Percentiles rank a stretch among this genome's conserved stretches.
Evolutionary conservation across 2,797 vertebrate species (phyloP).

Genomic region (Epinephelus awoara): DNA sequence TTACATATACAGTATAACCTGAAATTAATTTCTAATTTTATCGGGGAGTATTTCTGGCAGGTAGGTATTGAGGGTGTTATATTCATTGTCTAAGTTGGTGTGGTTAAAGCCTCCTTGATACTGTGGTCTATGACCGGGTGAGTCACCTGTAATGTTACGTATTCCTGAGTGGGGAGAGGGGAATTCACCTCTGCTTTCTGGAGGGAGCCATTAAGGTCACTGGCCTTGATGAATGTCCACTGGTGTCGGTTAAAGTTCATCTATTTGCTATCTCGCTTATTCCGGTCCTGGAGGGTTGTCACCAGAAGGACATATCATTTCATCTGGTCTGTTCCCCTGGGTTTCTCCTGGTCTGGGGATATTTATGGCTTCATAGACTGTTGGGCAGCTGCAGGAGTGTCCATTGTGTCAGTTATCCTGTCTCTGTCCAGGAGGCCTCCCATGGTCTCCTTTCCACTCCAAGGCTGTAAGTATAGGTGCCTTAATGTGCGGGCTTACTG

Average conservation of each 20-base stretch:
- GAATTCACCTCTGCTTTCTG: conserved; percentile 31
- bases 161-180: conserved; percentile 9
- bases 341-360: conserved; percentile 44
- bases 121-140: conserved; percentile 14
- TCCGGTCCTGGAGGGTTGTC: conserved; percentile 48
- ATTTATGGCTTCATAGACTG: conserved; percentile 58
- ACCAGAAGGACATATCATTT: conserved; percentile 54
- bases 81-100: neutral
- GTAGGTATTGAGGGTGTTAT: neutral
- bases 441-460: conserved; percentile 20
- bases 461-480: neutral
- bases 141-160: conserved; percentile 9
- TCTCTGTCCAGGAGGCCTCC: conserved; percentile 19
- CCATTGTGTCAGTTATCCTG: conserved; percentile 30
- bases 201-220: conserved; percentile 60
- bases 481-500: too few species aligned
- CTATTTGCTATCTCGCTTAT: conserved; percentile 55
- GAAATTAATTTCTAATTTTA: neutral
- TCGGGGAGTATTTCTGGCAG: too few species aligned
- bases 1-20: neutral
- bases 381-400: conserved; percentile 41
- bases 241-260: conserved; percentile 62
- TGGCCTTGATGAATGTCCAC: conserved; percentile 58
- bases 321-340: conserved; percentile 42
- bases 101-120: neutral